These are phyloP conservation scores for Brachionus koreanus DNA, from an alignment of 1,140 invertebrate genomes.

Conservation along the genomic window DNA sequence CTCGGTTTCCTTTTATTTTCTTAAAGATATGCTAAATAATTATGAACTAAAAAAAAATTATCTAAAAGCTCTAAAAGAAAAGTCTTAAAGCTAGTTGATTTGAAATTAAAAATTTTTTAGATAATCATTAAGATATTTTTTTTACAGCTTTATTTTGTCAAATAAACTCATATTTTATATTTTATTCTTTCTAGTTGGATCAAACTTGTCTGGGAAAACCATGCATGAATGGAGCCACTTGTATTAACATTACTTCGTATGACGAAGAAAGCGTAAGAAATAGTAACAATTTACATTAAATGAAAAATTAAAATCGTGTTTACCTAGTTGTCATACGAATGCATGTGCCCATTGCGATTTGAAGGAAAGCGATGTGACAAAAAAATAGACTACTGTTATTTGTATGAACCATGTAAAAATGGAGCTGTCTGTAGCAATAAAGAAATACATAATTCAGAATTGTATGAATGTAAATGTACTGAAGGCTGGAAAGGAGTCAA, in stretches of 20 bases:
- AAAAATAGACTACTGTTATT: conserved; percentile 35
- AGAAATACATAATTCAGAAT: background rate
- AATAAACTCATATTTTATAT: too few relatives aligned
- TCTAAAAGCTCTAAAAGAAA: too few relatives aligned
- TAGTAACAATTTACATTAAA: background rate
- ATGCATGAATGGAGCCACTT: conserved; percentile 53
- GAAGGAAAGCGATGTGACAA: conserved; percentile 62
- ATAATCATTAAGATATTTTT: too few relatives aligned
- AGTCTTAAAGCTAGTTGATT: too few relatives aligned
- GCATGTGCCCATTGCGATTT: conserved; percentile 78
- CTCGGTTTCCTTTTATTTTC: too few relatives aligned
- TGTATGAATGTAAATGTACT: conserved; percentile 31
- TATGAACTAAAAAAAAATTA: too few relatives aligned
- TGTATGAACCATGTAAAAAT: conserved; percentile 44
- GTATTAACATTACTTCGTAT: conserved; percentile 45
- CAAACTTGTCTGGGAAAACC: conserved; percentile 53
- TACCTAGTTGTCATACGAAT: conserved; percentile 64
- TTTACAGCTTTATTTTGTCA: too few relatives aligned
- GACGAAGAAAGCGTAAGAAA: conserved; percentile 11
- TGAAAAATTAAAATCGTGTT: background rate
- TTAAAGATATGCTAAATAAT: too few relatives aligned
- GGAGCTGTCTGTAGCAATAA: conserved; percentile 25
- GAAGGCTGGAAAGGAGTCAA: conserved; percentile 41
- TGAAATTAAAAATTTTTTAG: too few relatives aligned
- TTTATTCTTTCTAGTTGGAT: background rate